A percentile compares a stretch with the other conserved stretches of the same genome.
phyloP scores from a whole-genome alignment of 2,888 invertebrate species.

The Cosmorhoe ocellata region DNA sequence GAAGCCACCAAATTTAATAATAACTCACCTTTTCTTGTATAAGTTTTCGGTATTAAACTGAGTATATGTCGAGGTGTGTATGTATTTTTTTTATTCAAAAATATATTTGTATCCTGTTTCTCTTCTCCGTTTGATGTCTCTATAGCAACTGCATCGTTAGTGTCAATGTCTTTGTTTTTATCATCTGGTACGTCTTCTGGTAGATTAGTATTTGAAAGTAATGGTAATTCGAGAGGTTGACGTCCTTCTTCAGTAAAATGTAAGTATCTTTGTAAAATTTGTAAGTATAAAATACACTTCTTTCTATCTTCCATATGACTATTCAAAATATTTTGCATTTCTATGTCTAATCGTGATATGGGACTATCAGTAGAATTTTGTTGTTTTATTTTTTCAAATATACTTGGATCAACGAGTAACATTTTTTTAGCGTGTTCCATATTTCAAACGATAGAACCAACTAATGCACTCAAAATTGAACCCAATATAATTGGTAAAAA shows the following conservation, averaged over 20 bases:
- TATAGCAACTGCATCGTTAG: slow-evolving; percentile 9
- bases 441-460: slow-evolving; percentile 21
- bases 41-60: too few species aligned
- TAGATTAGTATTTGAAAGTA: slow-evolving; percentile 3
- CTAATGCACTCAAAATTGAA: slow-evolving; percentile 31
- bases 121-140: too few species aligned
- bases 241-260: slow-evolving; percentile 31
- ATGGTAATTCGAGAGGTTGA: slow-evolving; percentile 13
- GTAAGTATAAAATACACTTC: slow-evolving; percentile 35
- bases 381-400: slow-evolving; percentile 22
- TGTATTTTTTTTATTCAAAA: too few species aligned
- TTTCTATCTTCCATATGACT: slow-evolving; percentile 29
- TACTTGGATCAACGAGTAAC: slow-evolving; percentile 31
- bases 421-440: slow-evolving; percentile 27
- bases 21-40: too few species aligned
- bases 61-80: too few species aligned
- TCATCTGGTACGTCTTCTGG: neutral
- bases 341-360: slow-evolving; percentile 23
- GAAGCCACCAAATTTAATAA: too few species aligned
- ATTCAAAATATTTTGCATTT: slow-evolving; percentile 31
- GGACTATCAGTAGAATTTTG: slow-evolving; percentile 10
- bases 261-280: slow-evolving; percentile 36
- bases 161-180: neutral
- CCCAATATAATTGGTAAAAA: slow-evolving; percentile 34
- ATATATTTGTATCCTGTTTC: too few species aligned